Base-by-base conservation (phyloP, 2,888 invertebrate species). In the Heliconius hortense region DNA sequence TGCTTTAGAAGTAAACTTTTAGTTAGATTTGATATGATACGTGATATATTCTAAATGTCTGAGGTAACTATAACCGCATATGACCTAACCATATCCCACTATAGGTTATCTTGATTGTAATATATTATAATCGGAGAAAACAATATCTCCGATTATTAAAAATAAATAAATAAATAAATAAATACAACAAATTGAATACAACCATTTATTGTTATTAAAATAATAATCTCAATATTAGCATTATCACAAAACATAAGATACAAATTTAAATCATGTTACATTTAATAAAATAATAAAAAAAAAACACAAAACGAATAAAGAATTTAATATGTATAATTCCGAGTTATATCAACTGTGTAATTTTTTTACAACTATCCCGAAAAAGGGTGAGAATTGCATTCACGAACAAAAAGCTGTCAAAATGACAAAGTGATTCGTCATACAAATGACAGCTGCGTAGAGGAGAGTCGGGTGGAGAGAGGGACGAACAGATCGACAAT, bases 381-480 rank as follows among this genome's bases (percentile, higher is more conserved):
- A 81, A 90, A 90, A 89, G 93, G 93, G 93, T 92, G 93, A 90
- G 89, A 90, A 93, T 91, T 85, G 89, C 87, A 87, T 85, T 86
- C 88, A 85, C 84, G 84, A 80, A 87, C 91, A 89, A 87, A 90
- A 88, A 88, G 84, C 88, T 90, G 92, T 90, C 93, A 91, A 87
- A 89, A 88, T 91, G 91, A 93, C 92, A 92, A 89, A 92, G 89
- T 92, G 90, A 93, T 93, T 92, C 93, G 93, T 93, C 93, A 92
- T 88, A 90, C 85, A 80, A 80, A 81, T 89, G 93, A 92, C 93
- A 92, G 93, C 90, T 93, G 93, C 89, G 84, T 78, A 86, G 78
- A 82, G 78, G 87, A 87, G 80, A 82, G 80, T 67, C 84, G 81
- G 84, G 70, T 78, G 24, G 63, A 76, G 77, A 78, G 72, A 66